Base-by-base conservation (phyloP, 1,140 invertebrate genomes). In the Argopecten irradians region DNA sequence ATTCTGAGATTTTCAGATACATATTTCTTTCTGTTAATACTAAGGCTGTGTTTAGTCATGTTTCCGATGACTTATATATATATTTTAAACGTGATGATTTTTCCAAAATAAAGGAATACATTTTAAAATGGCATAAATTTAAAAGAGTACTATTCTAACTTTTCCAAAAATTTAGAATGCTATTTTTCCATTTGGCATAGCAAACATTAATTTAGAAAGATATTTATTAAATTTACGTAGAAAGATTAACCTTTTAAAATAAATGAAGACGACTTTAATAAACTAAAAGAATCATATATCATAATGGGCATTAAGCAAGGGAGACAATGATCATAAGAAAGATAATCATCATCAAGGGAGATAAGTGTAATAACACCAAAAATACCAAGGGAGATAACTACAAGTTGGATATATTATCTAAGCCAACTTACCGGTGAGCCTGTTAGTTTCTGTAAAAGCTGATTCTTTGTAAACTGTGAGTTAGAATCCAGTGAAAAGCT, bases 381-480 rank as follows among this genome's bases (percentile, higher is more conserved):
- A 46, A 46, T 11, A 19, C 43, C 43, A 46, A 16, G 43, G 43
- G 43, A 46, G 43, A 46, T 19, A 2, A 46, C 43, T 8, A 19
- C 43, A 46, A 5, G 43, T 1, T 2, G 13, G 3, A 3, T 46
- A 11, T 2, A 46, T 14, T 46, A 14, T 46, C 36, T 39, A 39
- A 39, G 36, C 5, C 13, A 39, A 85, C 89, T 88, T 87, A 90
- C 89, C 39, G 87, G 46, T 33, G 28, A 32, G n/a, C 88, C 88
- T 35, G 89, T 90, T 22, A 88, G 46, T 14, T 85, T 87, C 35
- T 87, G 87, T 83, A 90, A 87, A 46, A 90, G 85, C 32, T 90
- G 43, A 41, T 87, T 36, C 85, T 90, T 90, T 2, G 89, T 90
- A 82, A 88, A 90, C 34, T n/a, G 83, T 19, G 83, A 35, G 9